A percentile compares a stretch with the other conserved stretches of the same genome.
Evolutionary conservation across 1,140 invertebrate genomes (phyloP).

Genomic region (Druon quercuslanigerum): DNA sequence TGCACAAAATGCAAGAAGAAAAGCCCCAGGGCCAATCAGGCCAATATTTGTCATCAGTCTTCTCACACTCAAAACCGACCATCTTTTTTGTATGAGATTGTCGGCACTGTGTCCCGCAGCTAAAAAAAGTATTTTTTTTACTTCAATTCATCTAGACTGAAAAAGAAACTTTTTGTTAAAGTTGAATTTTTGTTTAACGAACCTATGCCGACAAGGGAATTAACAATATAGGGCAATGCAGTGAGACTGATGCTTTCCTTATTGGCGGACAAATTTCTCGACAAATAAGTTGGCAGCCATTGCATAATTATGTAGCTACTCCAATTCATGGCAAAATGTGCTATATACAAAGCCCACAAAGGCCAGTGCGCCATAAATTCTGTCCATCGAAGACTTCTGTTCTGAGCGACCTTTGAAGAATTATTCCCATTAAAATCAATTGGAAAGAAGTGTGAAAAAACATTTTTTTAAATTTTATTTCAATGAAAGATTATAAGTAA

Average conservation of each 20-base stretch:
- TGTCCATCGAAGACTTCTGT: conserved; percentile 78
- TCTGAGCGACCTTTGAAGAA: conserved; percentile 73
- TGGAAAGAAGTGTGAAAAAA: too few species aligned
- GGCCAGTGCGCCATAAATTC: conserved; percentile 85
- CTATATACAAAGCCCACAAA: conserved; percentile 86
- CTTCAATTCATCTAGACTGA: conserved; percentile 33
- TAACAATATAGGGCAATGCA: conserved; percentile 86
- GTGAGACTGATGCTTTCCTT: conserved; percentile 86
- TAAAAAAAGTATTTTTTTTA: conserved; percentile 58
- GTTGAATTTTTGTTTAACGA: conserved; percentile 58
- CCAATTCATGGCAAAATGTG: conserved; percentile 92
- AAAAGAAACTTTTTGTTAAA: conserved; percentile 12
- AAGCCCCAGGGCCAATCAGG: conserved; percentile 84
- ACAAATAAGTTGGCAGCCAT: conserved; percentile 87
- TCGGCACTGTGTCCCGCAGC: conserved; percentile 86
- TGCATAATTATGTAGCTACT: conserved; percentile 90
- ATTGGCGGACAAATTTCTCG: conserved; percentile 81
- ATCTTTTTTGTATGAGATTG: conserved; percentile 80
- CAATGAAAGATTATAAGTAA: too few species aligned
- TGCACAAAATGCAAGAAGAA: conserved; percentile 84
- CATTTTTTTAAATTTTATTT: too few species aligned
- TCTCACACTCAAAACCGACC: conserved; percentile 84
- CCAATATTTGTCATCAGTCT: conserved; percentile 87
- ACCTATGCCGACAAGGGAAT: conserved; percentile 85
- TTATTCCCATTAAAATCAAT: too few species aligned